Evolutionary conservation across 2,888 invertebrate species (phyloP).

Genomic region (Yponomeuta evonymella): DNA sequence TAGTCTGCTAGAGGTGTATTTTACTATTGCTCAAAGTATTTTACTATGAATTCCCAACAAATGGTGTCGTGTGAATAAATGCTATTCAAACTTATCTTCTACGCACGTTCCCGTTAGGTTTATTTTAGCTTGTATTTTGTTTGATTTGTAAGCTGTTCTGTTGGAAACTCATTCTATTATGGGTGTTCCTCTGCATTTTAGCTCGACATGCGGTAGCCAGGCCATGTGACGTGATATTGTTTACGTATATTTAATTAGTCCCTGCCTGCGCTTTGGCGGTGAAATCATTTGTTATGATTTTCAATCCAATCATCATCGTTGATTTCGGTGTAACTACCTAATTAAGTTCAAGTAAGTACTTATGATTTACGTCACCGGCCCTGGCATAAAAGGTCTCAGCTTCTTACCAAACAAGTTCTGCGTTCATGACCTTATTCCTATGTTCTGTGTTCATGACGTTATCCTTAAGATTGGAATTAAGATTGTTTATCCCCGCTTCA

Average conservation of each 20-base stretch:
- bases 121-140: slow-evolving; percentile 22
- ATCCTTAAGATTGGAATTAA: slow-evolving; percentile 40
- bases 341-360: too few species aligned
- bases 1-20: slow-evolving; percentile 34
- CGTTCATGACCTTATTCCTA: slow-evolving; percentile 31
- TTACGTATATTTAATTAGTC: slow-evolving; percentile 53
- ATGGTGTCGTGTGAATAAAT: slow-evolving; percentile 28
- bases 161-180: slow-evolving; percentile 43
- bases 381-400: too few species aligned
- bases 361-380: too few species aligned
- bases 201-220: slow-evolving; percentile 53
- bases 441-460: slow-evolving; percentile 31
- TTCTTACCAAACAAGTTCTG: slow-evolving; percentile 30
- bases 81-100: slow-evolving; percentile 29
- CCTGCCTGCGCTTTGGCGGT: slow-evolving; percentile 20
- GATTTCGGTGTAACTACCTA: too few species aligned
- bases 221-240: slow-evolving; percentile 54
- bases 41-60: slow-evolving; percentile 40
- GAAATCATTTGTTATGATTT: slow-evolving; percentile 20
- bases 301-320: too few species aligned
- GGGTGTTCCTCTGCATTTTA: slow-evolving; percentile 52
- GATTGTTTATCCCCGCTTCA: slow-evolving; percentile 36
- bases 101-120: fast-evolving
- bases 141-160: slow-evolving; percentile 33
- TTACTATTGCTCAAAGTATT: slow-evolving; percentile 29